Evolutionary conservation across 2,797 vertebrate species (phyloP).

Genomic region (Lepus oiostolus): DNA sequence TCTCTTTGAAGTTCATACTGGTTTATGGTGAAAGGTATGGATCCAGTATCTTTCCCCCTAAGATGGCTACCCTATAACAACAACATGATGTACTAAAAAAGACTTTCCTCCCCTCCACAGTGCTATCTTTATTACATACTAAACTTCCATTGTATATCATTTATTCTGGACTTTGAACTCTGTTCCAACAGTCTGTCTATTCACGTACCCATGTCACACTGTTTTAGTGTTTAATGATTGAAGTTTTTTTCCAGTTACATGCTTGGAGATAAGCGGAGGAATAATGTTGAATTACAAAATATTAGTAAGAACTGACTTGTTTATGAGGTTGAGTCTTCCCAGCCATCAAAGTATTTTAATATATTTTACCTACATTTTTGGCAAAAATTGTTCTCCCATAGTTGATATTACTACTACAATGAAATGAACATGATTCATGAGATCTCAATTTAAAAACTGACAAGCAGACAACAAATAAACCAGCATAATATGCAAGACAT

Average conservation of each 20-base stretch:
- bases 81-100: background rate
- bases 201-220: background rate
- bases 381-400: background rate
- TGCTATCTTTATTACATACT: slow-evolving; percentile 5
- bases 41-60: background rate
- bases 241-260: background rate
- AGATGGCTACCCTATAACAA: background rate
- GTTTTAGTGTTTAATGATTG: background rate
- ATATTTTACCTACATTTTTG: background rate
- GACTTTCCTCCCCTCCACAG: background rate
- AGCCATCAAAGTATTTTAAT: slow-evolving; percentile 15
- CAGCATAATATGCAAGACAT: background rate
- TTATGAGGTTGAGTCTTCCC: background rate
- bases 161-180: slow-evolving; percentile 25
- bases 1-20: slow-evolving; percentile 28
- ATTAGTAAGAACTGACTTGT: background rate
- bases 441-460: slow-evolving; percentile 22
- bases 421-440: background rate
- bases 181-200: background rate
- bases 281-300: background rate
- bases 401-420: slow-evolving; percentile 5
- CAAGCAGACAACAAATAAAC: background rate
- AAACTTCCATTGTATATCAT: background rate
- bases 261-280: background rate
- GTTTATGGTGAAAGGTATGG: background rate